Evolutionary conservation across 30 jellyfish, hydroid and myxozoan species (phyloP).

Genomic region (Turritopsis dohrnii): DNA sequence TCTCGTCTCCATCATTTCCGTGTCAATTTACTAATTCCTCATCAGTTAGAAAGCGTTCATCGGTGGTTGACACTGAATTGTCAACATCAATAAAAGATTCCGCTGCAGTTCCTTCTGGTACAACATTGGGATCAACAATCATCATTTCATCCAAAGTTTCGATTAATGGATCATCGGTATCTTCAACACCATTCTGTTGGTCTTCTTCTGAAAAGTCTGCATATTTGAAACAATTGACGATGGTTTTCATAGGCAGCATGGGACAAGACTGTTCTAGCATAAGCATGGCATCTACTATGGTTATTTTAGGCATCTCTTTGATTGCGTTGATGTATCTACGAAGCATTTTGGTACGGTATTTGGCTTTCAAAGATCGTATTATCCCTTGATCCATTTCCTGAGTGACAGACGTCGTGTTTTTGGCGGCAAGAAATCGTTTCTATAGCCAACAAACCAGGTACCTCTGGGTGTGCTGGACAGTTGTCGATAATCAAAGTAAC

Average conservation of each 20-base stretch:
- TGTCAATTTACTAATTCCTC: background rate
- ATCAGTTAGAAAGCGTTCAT: background rate
- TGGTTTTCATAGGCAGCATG: background rate
- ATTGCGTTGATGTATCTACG: background rate
- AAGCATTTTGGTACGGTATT: background rate
- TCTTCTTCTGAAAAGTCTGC: background rate
- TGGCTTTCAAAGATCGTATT: too few species aligned
- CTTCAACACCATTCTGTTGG: background rate
- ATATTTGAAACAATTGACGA: background rate
- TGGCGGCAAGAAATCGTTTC: background rate
- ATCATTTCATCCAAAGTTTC: too few species aligned
- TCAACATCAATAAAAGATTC: too few species aligned
- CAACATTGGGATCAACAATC: too few species aligned
- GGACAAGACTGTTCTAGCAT: background rate
- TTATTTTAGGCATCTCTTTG: background rate
- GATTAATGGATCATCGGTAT: background rate
- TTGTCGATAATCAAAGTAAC: constrained; percentile 1
- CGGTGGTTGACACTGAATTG: background rate
- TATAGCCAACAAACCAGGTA: too few species aligned
- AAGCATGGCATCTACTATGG: constrained; percentile 2
- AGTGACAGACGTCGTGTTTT: background rate
- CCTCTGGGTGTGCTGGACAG: constrained; percentile 9
- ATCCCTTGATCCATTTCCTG: background rate
- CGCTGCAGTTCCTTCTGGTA: too few species aligned
- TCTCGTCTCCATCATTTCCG: background rate